Evolutionary conservation across 2,888 invertebrate species (phyloP).

Genomic region (Nineta flava): DNA sequence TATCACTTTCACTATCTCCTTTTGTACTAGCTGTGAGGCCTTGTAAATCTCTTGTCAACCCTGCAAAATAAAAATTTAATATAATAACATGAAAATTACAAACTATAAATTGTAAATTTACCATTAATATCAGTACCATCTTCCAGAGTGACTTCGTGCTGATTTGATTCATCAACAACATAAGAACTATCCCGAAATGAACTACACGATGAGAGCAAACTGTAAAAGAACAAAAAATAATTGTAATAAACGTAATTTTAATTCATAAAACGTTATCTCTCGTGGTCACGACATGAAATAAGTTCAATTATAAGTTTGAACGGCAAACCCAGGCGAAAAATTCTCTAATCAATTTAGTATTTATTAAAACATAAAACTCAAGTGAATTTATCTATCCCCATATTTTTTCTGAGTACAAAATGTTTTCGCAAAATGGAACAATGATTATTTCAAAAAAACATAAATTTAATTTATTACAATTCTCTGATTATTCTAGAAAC

Average conservation of each 20-base stretch:
- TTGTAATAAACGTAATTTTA: background rate
- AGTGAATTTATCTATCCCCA: too few species aligned
- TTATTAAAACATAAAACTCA: too few species aligned
- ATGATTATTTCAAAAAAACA: too few species aligned
- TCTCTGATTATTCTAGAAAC: too few species aligned
- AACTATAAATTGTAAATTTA: conserved; percentile 19
- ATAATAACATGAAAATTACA: conserved; percentile 3
- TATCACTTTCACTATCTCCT: conserved; percentile 51
- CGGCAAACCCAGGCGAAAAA: too few species aligned
- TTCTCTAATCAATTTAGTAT: too few species aligned
- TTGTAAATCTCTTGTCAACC: conserved; percentile 30
- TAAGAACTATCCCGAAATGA: conserved; percentile 74
- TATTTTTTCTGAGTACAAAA: too few species aligned
- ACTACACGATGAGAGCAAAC: conserved; percentile 66
- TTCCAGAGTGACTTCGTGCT: conserved; percentile 33
- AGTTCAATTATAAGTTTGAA: too few species aligned
- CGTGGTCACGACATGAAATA: too few species aligned
- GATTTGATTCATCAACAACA: conserved; percentile 43
- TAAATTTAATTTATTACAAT: too few species aligned
- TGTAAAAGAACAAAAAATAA: conserved; percentile 28
- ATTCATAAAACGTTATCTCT: too few species aligned
- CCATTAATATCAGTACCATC: conserved; percentile 36
- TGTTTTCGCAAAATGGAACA: too few species aligned
- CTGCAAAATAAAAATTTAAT: conserved; percentile 15
- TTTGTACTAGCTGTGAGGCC: conserved; percentile 31